These are phyloP conservation scores for Trachelus troglodyta DNA, from an alignment of 2,888 invertebrate species.

Conservation along the genomic window DNA sequence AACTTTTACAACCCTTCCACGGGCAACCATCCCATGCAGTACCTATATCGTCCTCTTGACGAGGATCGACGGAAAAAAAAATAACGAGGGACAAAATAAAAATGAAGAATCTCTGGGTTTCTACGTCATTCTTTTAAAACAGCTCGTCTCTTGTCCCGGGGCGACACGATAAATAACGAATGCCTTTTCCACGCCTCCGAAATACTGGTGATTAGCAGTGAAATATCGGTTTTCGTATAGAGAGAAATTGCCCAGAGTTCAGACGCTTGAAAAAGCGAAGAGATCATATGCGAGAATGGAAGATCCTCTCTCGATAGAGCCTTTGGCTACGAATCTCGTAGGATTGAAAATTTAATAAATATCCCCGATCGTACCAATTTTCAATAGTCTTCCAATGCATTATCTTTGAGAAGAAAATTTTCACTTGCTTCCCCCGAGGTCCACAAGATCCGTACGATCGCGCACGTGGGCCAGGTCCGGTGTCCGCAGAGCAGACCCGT, in stretches of 20 bases:
- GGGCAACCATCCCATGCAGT: background rate
- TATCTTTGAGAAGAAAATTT: background rate
- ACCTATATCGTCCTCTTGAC: background rate
- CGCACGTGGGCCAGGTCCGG: background rate
- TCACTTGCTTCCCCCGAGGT: background rate
- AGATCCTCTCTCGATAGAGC: background rate
- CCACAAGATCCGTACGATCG: background rate
- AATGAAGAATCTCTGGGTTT: slow-evolving; percentile 1
- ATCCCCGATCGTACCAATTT: background rate
- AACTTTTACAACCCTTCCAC: background rate
- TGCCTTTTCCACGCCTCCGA: slow-evolving; percentile 66
- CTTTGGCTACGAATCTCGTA: background rate
- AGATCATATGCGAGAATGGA: background rate
- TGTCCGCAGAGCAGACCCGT: background rate
- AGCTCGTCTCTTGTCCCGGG: slow-evolving; percentile 42
- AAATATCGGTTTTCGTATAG: slow-evolving; percentile 65
- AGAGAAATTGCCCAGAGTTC: slow-evolving; percentile 53
- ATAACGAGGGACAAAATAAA: background rate
- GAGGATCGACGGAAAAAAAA: background rate
- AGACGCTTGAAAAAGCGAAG: slow-evolving; percentile 39
- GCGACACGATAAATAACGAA: slow-evolving; percentile 65
- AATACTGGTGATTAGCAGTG: slow-evolving; percentile 66
- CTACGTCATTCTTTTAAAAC: background rate
- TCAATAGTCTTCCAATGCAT: background rate
- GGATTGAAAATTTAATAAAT: background rate